A percentile compares a stretch with the other conserved stretches of the same genome.
Evolutionary conservation across 2,888 invertebrate genomes (phyloP).

Genomic region (Masnerella sp.): DNA sequence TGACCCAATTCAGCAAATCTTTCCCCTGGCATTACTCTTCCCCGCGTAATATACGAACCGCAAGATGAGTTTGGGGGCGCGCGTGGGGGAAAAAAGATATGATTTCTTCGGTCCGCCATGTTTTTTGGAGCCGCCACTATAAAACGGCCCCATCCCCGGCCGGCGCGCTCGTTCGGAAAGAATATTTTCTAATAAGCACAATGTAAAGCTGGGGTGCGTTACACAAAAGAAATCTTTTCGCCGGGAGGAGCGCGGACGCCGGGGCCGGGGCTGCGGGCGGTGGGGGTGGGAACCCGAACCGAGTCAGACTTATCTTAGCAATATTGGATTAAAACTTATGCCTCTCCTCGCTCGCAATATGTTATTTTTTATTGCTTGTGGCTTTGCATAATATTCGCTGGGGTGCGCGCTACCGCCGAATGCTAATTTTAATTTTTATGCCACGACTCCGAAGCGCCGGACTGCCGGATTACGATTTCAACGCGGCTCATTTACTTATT

Average conservation of each 20-base stretch:
- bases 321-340: constrained; percentile 78
- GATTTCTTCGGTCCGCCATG: constrained; percentile 41
- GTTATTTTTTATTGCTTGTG: constrained; percentile 78
- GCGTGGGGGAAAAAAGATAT: constrained; percentile 46
- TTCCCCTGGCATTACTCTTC: constrained; percentile 18
- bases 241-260: constrained; percentile 42
- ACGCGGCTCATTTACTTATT: constrained; percentile 69
- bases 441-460: constrained; percentile 57
- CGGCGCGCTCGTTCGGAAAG: constrained; percentile 63
- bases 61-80: constrained; percentile 46
- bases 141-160: constrained; percentile 53
- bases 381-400: constrained; percentile 77
- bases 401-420: constrained; percentile 61
- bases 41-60: constrained; percentile 49
- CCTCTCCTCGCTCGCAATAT: constrained; percentile 76
- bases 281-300: constrained; percentile 53
- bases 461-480: constrained; percentile 71
- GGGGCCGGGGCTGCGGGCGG: constrained; percentile 42
- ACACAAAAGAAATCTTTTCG: constrained; percentile 76
- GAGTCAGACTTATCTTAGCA: constrained; percentile 75
- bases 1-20: constrained; percentile 42
- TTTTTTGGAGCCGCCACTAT: constrained; percentile 50
- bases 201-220: constrained; percentile 75
- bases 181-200: constrained; percentile 77
- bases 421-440: constrained; percentile 77